Conservation (phyloP, 2,888 invertebrate species). For the Sinodicranocentrus sp. region DNA sequence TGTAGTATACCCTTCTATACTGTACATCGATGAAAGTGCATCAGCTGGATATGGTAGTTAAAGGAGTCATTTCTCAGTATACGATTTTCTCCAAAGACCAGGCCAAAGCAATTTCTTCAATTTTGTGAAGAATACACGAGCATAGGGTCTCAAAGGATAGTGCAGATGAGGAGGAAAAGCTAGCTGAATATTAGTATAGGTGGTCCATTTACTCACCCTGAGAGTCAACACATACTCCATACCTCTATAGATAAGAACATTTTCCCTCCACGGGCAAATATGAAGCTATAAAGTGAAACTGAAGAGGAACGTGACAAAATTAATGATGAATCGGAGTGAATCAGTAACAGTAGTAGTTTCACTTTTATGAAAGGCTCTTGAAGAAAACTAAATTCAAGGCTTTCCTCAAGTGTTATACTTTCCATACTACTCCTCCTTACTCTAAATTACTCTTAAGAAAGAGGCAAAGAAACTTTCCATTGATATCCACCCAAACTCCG, state of each 20-base stretch:
- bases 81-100: neutral
- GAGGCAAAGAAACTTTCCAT: conserved; percentile 7
- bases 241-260: too few species aligned
- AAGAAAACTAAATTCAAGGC: conserved; percentile 13
- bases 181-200: too few species aligned
- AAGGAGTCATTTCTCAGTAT: conserved; percentile 12
- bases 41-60: conserved; percentile 17
- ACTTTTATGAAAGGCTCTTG: conserved; percentile 30
- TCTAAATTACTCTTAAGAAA: conserved; percentile 30
- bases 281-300: conserved; percentile 58
- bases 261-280: conserved; percentile 7
- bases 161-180: neutral
- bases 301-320: conserved; percentile 68
- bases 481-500: neutral
- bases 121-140: conserved; percentile 12
- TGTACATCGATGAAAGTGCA: neutral
- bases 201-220: neutral
- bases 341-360: conserved; percentile 17
- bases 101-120: conserved; percentile 29
- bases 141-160: conserved; percentile 26
- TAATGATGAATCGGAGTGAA: conserved; percentile 64
- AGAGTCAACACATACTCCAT: neutral
- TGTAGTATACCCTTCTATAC: neutral
- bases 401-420: conserved; percentile 26
- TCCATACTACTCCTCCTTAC: neutral